Evolutionary conservation across 2,888 invertebrate genomes (phyloP).

Genomic region (Andrena flavipes): DNA sequence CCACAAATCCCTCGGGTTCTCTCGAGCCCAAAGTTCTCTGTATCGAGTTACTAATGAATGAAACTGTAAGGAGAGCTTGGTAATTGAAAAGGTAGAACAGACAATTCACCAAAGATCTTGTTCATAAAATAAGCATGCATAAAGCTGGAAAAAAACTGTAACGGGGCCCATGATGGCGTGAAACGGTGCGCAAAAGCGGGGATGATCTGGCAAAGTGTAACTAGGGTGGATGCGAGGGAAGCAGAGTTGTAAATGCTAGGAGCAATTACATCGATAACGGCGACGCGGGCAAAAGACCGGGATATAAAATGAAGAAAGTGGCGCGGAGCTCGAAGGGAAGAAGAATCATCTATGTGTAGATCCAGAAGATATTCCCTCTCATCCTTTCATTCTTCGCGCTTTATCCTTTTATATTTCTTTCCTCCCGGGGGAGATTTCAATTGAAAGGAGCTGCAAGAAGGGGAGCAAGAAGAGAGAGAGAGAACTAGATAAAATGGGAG

Average conservation of each 20-base stretch:
- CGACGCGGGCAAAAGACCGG: not conserved
- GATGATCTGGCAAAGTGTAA: not conserved
- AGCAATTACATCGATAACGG: slow-evolving; percentile 18
- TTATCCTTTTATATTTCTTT: slow-evolving; percentile 8
- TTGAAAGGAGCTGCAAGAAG: slow-evolving; percentile 20
- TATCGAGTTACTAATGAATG: not conserved
- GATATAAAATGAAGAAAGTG: slow-evolving; percentile 14
- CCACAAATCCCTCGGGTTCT: too few species aligned
- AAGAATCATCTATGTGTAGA: slow-evolving; percentile 18
- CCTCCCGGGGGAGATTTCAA: slow-evolving; percentile 33
- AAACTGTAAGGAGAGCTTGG: not conserved
- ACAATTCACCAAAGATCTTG: not conserved
- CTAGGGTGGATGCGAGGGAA: not conserved
- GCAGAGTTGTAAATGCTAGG: not conserved
- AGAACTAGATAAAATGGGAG: slow-evolving; percentile 31
- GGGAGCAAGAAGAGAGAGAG: not conserved
- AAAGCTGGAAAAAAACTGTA: not conserved
- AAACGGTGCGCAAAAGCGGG: not conserved
- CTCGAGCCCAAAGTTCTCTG: not conserved
- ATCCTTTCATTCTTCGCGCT: slow-evolving; percentile 30
- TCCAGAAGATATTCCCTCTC: slow-evolving; percentile 23
- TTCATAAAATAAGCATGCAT: not conserved
- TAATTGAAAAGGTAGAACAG: not conserved
- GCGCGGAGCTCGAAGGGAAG: not conserved
- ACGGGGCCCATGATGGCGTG: not conserved